Evolutionary conservation across 2,888 invertebrate species (phyloP).

Genomic region (Drosophila kokeensis): DNA sequence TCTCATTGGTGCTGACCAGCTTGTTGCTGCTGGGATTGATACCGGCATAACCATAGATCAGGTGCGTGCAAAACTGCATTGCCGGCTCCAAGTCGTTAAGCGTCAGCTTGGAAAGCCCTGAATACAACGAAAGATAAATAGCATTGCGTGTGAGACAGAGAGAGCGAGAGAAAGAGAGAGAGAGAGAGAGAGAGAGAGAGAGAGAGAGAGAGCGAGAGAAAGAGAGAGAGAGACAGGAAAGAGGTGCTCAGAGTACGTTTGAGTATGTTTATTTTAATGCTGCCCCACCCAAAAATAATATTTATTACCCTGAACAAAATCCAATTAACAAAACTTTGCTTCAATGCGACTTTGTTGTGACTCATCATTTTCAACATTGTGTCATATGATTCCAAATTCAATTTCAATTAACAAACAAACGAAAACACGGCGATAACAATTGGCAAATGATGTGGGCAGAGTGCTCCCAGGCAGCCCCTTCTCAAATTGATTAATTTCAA

Average conservation of each 20-base stretch:
- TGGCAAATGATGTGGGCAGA: constrained; percentile 26
- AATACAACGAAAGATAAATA: constrained; percentile 2
- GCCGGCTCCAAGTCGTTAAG: constrained; percentile 90
- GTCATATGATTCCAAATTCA: constrained; percentile 50
- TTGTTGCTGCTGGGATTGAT: constrained; percentile 90
- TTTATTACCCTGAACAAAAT: constrained; percentile 34
- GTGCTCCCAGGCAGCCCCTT: constrained; percentile 1
- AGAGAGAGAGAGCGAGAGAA: neutral
- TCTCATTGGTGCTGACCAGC: constrained; percentile 89
- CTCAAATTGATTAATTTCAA: constrained; percentile 25
- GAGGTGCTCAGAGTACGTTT: neutral
- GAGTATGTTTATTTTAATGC: neutral
- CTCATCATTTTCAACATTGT: constrained; percentile 11
- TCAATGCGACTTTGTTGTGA: constrained; percentile 27
- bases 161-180: neutral
- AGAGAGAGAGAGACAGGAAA: too few relatives aligned
- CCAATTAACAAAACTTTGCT: constrained; percentile 54
- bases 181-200: neutral
- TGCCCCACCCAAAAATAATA: constrained; percentile 26
- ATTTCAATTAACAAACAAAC: constrained; percentile 35
- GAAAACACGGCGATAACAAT: constrained; percentile 21
- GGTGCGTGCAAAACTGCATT: constrained; percentile 91
- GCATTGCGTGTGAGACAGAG: neutral
- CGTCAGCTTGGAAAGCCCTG: constrained; percentile 92
- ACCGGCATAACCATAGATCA: constrained; percentile 92